Percentiles rank a stretch among this genome's conserved stretches.
phyloP scores from a whole-genome alignment of 2,797 vertebrate genomes.

The Amblyopsis hoosieri region DNA sequence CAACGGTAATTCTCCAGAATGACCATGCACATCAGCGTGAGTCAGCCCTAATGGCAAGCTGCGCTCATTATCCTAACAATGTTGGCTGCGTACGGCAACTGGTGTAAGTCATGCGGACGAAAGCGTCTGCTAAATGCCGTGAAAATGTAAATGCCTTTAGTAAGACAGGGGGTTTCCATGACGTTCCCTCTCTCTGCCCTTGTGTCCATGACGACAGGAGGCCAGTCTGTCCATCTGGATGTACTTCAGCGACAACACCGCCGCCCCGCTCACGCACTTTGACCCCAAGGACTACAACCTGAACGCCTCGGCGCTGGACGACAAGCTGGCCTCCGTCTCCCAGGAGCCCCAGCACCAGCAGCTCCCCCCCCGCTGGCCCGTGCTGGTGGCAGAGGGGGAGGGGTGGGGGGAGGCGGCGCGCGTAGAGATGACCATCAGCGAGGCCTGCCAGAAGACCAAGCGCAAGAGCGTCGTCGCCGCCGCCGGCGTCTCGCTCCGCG shows the following conservation, averaged over 20 bases:
- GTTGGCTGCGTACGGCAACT: no score
- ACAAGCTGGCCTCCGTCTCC: slow-evolving; percentile 85
- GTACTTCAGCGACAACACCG: slow-evolving; percentile 93
- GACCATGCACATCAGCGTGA: no score
- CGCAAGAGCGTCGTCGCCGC: slow-evolving; percentile 92
- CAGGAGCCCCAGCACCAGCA: slow-evolving; percentile 89
- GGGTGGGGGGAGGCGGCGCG: slow-evolving; percentile 86
- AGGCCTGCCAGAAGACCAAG: slow-evolving; percentile 97
- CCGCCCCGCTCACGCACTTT: slow-evolving; percentile 87
- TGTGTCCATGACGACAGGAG: slow-evolving; percentile 80
- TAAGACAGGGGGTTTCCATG: background rate
- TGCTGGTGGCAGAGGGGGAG: slow-evolving; percentile 89
- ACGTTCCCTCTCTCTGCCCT: slow-evolving; percentile 12
- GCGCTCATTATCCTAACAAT: no score
- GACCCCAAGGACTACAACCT: slow-evolving; percentile 96
- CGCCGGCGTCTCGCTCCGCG: slow-evolving; percentile 82
- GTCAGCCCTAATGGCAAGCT: no score
- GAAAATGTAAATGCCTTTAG: no score
- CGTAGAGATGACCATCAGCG: slow-evolving; percentile 90
- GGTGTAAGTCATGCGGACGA: no score
- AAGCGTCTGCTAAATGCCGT: no score
- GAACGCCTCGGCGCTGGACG: slow-evolving; percentile 88
- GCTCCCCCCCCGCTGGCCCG: slow-evolving; percentile 83
- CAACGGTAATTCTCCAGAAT: no score
- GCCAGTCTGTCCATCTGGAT: slow-evolving; percentile 93